Percentiles rank a stretch among this genome's conserved stretches.
Evolutionary conservation across 2,113 vertebrate genomes (phyloP).

Genomic region (Xiphias gladius): DNA sequence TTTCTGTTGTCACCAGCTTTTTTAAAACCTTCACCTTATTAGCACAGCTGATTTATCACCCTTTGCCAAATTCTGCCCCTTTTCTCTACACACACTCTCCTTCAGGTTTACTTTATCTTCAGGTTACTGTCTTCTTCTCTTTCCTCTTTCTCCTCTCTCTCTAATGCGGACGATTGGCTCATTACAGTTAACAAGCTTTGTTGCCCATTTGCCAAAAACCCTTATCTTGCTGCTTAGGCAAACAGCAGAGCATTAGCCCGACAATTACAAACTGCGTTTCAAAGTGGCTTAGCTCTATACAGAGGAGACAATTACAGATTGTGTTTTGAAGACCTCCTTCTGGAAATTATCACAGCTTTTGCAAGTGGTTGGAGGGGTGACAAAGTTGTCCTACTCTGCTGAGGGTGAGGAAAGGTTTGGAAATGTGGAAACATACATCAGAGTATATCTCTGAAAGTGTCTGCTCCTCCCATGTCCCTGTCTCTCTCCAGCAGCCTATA

Average conservation of each 20-base stretch:
- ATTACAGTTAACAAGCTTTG: slow-evolving; percentile 32
- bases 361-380: background rate
- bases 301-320: slow-evolving; percentile 39
- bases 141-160: background rate
- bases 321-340: slow-evolving; percentile 24
- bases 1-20: background rate
- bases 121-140: no score
- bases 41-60: background rate
- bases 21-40: slow-evolving; percentile 4
- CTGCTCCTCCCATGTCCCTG: slow-evolving; percentile 2
- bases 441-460: background rate
- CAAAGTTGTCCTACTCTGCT: background rate
- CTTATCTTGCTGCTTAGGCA: slow-evolving; percentile 16
- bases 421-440: slow-evolving; percentile 5
- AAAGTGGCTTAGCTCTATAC: slow-evolving; percentile 10
- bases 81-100: background rate
- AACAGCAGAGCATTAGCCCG: slow-evolving; percentile 25
- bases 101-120: background rate
- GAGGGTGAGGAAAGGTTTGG: background rate
- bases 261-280: slow-evolving; percentile 30
- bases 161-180: slow-evolving; percentile 16
- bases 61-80: background rate
- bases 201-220: slow-evolving; percentile 31
- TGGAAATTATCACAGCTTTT: slow-evolving; percentile 2
- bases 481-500: slow-evolving; percentile 12